phyloP scores from a whole-genome alignment of 2,888 invertebrate genomes.

The Platycheirus albimanus region DNA sequence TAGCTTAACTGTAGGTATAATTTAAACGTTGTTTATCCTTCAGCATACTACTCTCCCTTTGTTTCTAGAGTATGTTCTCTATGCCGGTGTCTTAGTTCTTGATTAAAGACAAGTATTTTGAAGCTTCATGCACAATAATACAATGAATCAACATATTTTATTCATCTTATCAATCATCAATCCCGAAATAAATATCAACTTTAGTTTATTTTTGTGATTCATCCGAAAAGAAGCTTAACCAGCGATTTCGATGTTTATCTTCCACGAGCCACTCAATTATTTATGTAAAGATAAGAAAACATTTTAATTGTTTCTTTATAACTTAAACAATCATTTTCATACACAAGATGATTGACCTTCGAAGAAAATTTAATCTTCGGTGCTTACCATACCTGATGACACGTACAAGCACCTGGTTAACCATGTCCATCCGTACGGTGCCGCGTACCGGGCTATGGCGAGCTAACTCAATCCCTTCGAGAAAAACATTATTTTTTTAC shows the following conservation, averaged over 20 bases:
- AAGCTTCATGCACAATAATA: too few species aligned
- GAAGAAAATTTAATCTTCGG: constrained; percentile 23
- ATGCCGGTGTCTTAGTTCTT: too few species aligned
- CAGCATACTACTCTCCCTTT: too few species aligned
- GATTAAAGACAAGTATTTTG: too few species aligned
- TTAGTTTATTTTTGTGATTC: too few species aligned
- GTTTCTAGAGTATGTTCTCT: too few species aligned
- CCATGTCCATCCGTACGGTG: too few species aligned
- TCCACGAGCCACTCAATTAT: constrained; percentile 3
- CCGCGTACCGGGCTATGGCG: not conserved
- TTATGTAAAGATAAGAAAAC: not conserved
- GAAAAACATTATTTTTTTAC: constrained; percentile 1
- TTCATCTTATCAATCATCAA: too few species aligned
- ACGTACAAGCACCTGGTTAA: constrained; percentile 26
- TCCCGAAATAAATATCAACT: too few species aligned
- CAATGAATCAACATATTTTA: too few species aligned
- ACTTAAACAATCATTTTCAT: not conserved
- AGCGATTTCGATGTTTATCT: constrained; percentile 1
- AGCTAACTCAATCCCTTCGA: constrained; percentile 11
- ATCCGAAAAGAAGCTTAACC: not conserved
- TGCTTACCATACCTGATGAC: not conserved
- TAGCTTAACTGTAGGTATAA: too few species aligned
- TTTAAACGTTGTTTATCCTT: too few species aligned
- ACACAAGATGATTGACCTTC: not conserved
- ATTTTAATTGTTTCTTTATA: constrained; percentile 2